These are phyloP conservation scores for Buathra laborator DNA, from an alignment of 2,888 invertebrate species.

Conservation along the genomic window DNA sequence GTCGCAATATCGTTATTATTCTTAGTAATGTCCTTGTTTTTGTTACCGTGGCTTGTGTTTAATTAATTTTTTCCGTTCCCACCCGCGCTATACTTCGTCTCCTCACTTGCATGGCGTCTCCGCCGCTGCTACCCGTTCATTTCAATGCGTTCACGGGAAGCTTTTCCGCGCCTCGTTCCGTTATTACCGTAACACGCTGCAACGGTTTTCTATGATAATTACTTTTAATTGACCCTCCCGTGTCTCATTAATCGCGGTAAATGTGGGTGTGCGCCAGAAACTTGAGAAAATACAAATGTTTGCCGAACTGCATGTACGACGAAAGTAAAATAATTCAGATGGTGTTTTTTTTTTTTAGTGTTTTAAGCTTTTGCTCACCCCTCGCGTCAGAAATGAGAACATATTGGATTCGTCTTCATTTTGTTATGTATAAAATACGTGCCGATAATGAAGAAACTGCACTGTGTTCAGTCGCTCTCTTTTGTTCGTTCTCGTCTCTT, in stretches of 20 bases:
- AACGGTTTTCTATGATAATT: conserved; percentile 54
- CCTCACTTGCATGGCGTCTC: background rate
- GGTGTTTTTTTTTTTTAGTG: background rate
- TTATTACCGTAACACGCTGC: background rate
- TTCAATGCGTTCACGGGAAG: conserved; percentile 2
- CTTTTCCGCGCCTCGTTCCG: conserved; percentile 17
- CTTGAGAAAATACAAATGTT: conserved; percentile 46
- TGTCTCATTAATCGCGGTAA: conserved; percentile 41
- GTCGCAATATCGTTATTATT: conserved; percentile 28
- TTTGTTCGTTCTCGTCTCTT: conserved; percentile 40
- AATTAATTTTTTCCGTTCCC: background rate
- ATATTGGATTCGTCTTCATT: conserved; percentile 27
- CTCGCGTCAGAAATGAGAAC: background rate
- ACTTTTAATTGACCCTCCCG: conserved; percentile 49
- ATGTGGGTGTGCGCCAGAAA: conserved; percentile 1
- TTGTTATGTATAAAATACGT: conserved; percentile 23
- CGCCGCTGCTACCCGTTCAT: conserved; percentile 14
- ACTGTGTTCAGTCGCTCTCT: conserved; percentile 4
- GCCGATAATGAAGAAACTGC: conserved; percentile 48
- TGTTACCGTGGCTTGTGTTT: background rate
- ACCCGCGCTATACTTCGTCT: background rate
- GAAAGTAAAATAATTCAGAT: conserved; percentile 5
- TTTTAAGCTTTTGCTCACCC: background rate
- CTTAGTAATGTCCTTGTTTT: background rate
- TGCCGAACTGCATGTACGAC: conserved; percentile 2